Conservation (phyloP, 2,797 vertebrate genomes). For the Alca torda region DNA sequence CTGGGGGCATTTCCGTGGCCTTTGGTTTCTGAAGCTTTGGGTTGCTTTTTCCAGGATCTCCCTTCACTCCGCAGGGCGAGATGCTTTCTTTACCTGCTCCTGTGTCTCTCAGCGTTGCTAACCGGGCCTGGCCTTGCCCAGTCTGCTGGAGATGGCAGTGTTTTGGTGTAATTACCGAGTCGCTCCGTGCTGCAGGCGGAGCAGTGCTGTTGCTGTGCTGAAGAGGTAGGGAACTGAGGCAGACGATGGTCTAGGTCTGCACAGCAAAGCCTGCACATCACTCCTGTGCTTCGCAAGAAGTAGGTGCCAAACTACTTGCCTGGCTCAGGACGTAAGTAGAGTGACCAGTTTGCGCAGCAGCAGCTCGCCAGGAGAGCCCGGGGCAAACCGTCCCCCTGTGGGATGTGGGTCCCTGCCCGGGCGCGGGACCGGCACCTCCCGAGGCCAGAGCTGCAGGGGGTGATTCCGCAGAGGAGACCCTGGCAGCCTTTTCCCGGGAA, state of each 20-base stretch:
- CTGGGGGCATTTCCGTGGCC: not conserved
- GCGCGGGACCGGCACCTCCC: not conserved
- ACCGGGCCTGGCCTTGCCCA: not conserved
- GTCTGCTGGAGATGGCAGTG: not conserved
- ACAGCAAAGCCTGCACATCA: not conserved
- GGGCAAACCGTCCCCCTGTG: not conserved
- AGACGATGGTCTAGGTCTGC: not conserved
- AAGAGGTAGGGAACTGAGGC: not conserved
- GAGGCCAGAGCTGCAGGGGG: not conserved
- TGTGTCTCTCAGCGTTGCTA: not conserved
- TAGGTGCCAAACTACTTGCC: not conserved
- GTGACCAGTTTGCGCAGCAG: not conserved
- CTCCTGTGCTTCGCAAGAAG: not conserved
- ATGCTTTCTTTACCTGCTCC: not conserved
- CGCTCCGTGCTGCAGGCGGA: not conserved
- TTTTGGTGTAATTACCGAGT: too few species aligned
- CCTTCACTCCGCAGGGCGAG: not conserved
- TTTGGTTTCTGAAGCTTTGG: not conserved
- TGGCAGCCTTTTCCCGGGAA: not conserved
- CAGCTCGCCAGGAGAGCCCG: not conserved
- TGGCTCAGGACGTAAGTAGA: not conserved
- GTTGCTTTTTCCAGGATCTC: not conserved
- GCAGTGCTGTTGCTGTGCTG: not conserved
- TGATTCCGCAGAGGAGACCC: not conserved
- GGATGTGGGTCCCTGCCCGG: not conserved